These are phyloP conservation scores for Drosophila kuntzei DNA, from an alignment of 2,888 invertebrate genomes.

Conservation along the genomic window DNA sequence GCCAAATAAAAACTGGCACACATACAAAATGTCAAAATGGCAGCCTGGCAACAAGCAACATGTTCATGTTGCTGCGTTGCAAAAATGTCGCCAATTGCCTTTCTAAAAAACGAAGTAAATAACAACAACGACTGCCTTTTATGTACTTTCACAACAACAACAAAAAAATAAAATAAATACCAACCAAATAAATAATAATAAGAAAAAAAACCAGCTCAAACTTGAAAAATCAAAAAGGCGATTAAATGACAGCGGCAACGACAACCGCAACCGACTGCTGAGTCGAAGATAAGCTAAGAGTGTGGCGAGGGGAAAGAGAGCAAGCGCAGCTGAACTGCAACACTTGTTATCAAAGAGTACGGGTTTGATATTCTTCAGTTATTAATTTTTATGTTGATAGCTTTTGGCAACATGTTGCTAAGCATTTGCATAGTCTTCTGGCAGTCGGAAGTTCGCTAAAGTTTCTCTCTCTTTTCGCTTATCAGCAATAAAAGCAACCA, in stretches of 20 bases:
- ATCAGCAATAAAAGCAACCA: slow-evolving; percentile 18
- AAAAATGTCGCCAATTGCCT: slow-evolving; percentile 71
- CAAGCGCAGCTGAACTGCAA: slow-evolving; percentile 5
- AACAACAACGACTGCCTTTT: slow-evolving; percentile 50
- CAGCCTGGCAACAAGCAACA: slow-evolving; percentile 57
- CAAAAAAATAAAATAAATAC: slow-evolving; percentile 16
- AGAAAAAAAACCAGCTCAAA: slow-evolving; percentile 63
- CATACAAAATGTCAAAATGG: slow-evolving; percentile 55
- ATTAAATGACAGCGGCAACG: slow-evolving; percentile 47
- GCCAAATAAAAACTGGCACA: slow-evolving; percentile 55
- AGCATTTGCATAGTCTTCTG: slow-evolving; percentile 41
- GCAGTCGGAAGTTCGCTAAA: slow-evolving; percentile 63
- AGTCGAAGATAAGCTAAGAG: slow-evolving; percentile 7
- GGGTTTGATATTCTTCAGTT: slow-evolving; percentile 4
- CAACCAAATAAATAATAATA: slow-evolving; percentile 39
- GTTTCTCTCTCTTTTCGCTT: neutral
- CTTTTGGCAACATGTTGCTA: slow-evolving; percentile 66
- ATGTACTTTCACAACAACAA: slow-evolving; percentile 67
- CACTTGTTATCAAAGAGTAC: slow-evolving; percentile 7
- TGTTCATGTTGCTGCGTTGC: slow-evolving; percentile 28
- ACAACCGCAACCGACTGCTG: slow-evolving; percentile 4
- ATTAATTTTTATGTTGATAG: no score
- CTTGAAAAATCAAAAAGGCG: slow-evolving; percentile 62
- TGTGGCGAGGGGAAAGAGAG: neutral
- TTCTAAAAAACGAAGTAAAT: slow-evolving; percentile 69